These are phyloP conservation scores for Festucalex cinctus DNA, from an alignment of 2,113 vertebrate species.

Conservation along the genomic window DNA sequence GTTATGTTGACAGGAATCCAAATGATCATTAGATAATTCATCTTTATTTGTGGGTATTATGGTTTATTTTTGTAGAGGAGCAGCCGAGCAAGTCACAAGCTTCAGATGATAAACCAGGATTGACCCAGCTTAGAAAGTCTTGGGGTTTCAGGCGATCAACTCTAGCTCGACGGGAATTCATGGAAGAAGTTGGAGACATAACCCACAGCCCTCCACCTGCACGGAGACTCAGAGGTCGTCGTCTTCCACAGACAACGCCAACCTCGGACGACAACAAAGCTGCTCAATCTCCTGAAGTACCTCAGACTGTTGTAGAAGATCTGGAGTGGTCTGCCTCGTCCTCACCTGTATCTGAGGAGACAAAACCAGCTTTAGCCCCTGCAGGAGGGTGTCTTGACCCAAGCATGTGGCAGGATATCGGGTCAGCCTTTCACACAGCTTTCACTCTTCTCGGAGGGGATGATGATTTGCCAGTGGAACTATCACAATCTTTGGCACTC, in stretches of 20 bases:
- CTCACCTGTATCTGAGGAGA: conserved; percentile 74
- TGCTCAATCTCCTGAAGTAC: conserved; percentile 47
- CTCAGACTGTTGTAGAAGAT: conserved; percentile 57
- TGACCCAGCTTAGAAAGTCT: conserved; percentile 84
- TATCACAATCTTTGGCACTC: conserved; percentile 20
- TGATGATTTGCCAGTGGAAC: conserved; percentile 46
- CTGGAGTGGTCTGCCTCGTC: conserved; percentile 78
- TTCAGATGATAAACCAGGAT: conserved; percentile 72
- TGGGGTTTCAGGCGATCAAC: conserved; percentile 95
- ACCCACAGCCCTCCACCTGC: conserved; percentile 64
- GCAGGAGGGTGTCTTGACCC: conserved; percentile 72
- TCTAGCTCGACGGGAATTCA: conserved; percentile 83
- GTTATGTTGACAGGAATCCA: not conserved
- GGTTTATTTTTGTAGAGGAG: conserved; percentile 49
- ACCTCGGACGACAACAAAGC: not conserved
- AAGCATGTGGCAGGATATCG: conserved; percentile 65
- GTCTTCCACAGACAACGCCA: conserved; percentile 66
- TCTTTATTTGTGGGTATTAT: not conserved
- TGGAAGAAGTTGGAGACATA: conserved; percentile 73
- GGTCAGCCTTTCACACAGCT: conserved; percentile 67
- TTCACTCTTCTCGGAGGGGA: conserved; percentile 62
- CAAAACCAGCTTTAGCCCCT: conserved; percentile 63
- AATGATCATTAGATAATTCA: not conserved
- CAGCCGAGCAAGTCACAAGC: conserved; percentile 53
- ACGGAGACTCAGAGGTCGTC: conserved; percentile 69